Evolutionary conservation across 2,888 invertebrate species (phyloP), one percentile per base, ranked within the genome.

Genomic region (Drosophila emarginata): DNA sequence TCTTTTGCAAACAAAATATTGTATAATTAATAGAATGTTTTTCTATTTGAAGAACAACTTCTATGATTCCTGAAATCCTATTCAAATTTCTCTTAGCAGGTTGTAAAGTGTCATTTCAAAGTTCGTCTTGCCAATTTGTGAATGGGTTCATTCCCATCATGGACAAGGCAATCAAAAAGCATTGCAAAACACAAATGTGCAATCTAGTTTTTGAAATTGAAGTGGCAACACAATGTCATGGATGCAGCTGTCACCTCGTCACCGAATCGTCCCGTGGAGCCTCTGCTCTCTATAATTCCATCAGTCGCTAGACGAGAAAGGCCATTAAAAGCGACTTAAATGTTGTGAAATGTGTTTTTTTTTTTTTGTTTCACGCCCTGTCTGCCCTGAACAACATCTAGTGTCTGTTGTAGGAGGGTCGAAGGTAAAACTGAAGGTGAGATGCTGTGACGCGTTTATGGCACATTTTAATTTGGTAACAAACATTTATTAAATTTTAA

Each of bases 401-500:
- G 7, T 11, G 36, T 1, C 14, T 15, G 5, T 1, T n/a, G 14
- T 15, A 18, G 21, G 9, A 52, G 15, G 21, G 67, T 26, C 23
- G 32, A 26, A 21, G 39, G 52, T 28, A 21, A 60, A 51, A 15
- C 32, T 18, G 54, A 67, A 67, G 58, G 74, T 63, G 72, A 68
- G 61, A 51, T 62, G 76, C 61, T 63, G 68, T 67, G 75, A 73
- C 70, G 85, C 60, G 45, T 45, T 73, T 65, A 74, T 79, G 80
- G 72, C 82, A 78, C 74, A 74, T 86, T 83, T 81, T 76, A 79
- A 83, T 89, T 85, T 78, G 74, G 73, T 77, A 45, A 74, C 78
- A 79, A 78, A 75, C 79, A 79, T 88, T 86, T 88, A 88, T 89
- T 78, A 88, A 88, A 89, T 78, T 88, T 89, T 88, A 89, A 89